Percentiles rank a stretch among this genome's conserved stretches.
Conservation (phyloP, 2,888 invertebrate species). For the Sarcophaga rosellei region DNA sequence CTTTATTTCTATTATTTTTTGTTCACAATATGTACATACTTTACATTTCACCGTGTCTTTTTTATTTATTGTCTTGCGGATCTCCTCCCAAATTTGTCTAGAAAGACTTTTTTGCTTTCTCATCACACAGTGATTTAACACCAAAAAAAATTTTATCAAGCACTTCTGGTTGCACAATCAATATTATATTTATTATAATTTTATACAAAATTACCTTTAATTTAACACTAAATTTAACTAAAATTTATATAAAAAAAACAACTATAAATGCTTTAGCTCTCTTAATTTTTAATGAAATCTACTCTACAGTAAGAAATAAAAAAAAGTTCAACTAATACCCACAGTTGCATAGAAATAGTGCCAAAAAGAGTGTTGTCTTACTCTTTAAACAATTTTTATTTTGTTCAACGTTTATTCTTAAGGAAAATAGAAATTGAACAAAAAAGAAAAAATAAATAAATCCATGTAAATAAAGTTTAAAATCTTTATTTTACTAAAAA, state of each 20-base stretch:
- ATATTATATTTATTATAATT: neutral
- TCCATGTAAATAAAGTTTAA: too few relatives aligned
- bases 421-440: neutral
- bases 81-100: conserved; percentile 69
- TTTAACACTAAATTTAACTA: conserved; percentile 61
- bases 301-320: conserved; percentile 49
- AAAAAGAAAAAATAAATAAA: too few relatives aligned
- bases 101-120: conserved; percentile 54
- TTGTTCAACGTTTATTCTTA: neutral
- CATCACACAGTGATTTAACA: neutral
- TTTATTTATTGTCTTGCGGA: conserved; percentile 57
- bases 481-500: too few relatives aligned
- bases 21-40: neutral
- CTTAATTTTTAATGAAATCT: conserved; percentile 56
- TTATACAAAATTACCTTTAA: conserved; percentile 53
- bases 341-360: conserved; percentile 37
- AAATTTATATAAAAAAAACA: conserved; percentile 50
- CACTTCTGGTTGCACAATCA: neutral
- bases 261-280: conserved; percentile 56
- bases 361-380: neutral
- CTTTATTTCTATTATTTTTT: neutral
- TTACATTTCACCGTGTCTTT: conserved; percentile 37
- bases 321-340: conserved; percentile 29
- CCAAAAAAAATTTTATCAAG: neutral
- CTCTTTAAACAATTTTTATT: neutral